Base-by-base conservation (phyloP, 2,797 vertebrate species). In the Danio jaintianensis region DNA sequence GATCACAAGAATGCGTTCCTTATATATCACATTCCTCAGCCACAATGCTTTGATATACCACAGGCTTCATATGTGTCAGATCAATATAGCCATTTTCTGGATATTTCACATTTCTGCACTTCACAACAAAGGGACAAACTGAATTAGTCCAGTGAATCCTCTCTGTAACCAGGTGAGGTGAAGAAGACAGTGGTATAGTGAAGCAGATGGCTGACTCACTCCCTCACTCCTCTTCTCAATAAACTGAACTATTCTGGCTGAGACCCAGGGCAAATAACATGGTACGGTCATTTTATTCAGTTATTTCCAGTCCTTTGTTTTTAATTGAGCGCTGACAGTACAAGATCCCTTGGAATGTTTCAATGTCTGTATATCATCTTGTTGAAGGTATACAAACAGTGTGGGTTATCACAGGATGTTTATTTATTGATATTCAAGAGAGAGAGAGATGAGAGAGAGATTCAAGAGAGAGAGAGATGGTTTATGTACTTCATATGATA, bases 71-170 rank as follows among this genome's bases (percentile, higher is more conserved):
- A 76, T 63, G 50, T 71, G 79, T 79, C 77, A 86, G 84, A 92
- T 90, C 91, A 90, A 88, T 89, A 83, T 66, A 64, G 81, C 83
- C 85, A 86, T 89, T 89, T 89, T 77, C 63, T 22, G 36, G 63
- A 86, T 81, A 83, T 68, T 80, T 56, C 81, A 83, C 69, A 76
- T 85, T 79, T 83, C 59, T 85, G 72, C 74, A 5, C 84, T 87
- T 85, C 79, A 86, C 69, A 80, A 86, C 74, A 55, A 80, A 77
- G 83, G 80, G 84, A 81, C 45, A 36, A n/a, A 63, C 18, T 70
- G 40, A 45, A 71, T 62, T 78, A 69, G 29, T 4, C 7, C 43
- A 58, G 55, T 76, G 43, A 78, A 79, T 78, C 79, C 4, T 79
- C 82, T 84, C 53, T 84, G 71, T 82, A 84, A 58, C 75, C 69